Conservation (phyloP, 2,113 vertebrate species). For the Gavialis gangeticus region DNA sequence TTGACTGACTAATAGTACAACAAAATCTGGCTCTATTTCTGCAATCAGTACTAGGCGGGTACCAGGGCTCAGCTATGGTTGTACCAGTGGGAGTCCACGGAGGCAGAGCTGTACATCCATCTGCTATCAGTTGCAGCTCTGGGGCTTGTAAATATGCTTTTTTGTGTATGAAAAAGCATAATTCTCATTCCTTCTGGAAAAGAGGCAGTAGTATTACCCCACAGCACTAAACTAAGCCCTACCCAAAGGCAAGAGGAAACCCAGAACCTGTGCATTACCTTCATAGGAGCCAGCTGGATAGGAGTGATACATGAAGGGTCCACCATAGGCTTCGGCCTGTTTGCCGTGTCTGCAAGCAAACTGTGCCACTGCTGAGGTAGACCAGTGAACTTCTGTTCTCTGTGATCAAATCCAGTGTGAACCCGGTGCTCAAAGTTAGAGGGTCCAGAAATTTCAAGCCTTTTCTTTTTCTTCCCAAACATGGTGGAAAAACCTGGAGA, state of each 20-base stretch:
- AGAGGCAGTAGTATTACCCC: neutral
- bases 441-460: conserved; percentile 98
- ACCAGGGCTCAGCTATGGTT: too few species aligned
- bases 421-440: conserved; percentile 99
- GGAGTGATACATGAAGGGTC: conserved; percentile 99
- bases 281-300: conserved; percentile 98
- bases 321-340: conserved; percentile 97
- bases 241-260: neutral
- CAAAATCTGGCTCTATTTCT: neutral
- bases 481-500: conserved; percentile 91
- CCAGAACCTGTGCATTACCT: conserved; percentile 81
- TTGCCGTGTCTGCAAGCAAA: conserved; percentile 95
- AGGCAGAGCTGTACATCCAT: neutral
- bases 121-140: neutral
- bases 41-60: neutral
- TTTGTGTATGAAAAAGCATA: neutral
- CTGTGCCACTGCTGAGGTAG: conserved; percentile 99
- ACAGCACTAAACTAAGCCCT: fast-evolving
- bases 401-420: conserved; percentile 96
- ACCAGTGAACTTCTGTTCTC: conserved; percentile 96
- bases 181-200: neutral
- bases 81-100: neutral
- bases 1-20: neutral
- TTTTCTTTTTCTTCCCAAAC: conserved; percentile 99
- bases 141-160: neutral